Base-by-base conservation (phyloP, 2,797 vertebrate species). In the Coregonus sp. region DNA sequence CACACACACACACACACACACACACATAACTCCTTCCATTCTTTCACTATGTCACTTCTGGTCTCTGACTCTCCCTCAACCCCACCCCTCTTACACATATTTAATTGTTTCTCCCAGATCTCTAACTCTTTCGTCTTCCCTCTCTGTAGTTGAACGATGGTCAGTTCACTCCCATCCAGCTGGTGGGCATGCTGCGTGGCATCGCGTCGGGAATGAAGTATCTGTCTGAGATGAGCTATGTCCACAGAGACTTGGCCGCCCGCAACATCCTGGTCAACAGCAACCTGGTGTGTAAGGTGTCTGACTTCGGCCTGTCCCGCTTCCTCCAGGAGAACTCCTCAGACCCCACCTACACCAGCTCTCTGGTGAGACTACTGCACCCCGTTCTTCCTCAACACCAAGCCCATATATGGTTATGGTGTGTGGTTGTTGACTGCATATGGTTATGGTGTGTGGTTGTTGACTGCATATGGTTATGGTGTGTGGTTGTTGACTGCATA, bases 191-290 rank as follows among this genome's bases (percentile, higher is more conserved):
- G 96, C 87, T 97, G 67, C 94, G 96, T 0, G 97, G 97, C 74
- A 97, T 98, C 0, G 96, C 96, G 35, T 96, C 96, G 0, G 97
- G 97, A 52, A 95, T 95, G 95, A 95, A 95, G 88, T 95, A 95
- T 84, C 92, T 95, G 77, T 92, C 95, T 7, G 97, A 97, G 84
- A 97, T 97, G 95, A 97, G 96, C 84, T 98, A 96, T 2, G 96
- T 97, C 5, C 97, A 98, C 87, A 93, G 97, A 1, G 97, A 98
- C 89, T 90, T 98, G 79, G 97, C 97, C 0, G 97, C 97, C 4
- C 95, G 97, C 1, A 98, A 98, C 92, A 97, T 98, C 88, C 91
- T 97, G 74, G 96, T 98, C 87, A 97, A 97, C 92, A 96, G 96
- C 87, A 97, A 98, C 91, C 93, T 98, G 20, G 96, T 98, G 81